Base-by-base conservation (phyloP, 2,888 invertebrate species). In the Sarcophaga rosellei region DNA sequence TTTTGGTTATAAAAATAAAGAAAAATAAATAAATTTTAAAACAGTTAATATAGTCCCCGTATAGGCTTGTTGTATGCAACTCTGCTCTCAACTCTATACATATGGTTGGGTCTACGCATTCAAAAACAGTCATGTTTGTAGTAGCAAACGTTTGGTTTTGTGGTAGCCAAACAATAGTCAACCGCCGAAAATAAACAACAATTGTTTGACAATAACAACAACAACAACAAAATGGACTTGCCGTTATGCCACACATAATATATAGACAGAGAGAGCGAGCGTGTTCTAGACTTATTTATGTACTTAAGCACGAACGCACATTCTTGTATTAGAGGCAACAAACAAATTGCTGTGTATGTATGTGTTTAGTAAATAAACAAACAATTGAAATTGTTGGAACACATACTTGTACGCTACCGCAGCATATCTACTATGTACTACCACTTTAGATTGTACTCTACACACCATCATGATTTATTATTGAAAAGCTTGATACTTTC, bases 151-250 rank as follows among this genome's bases (percentile, higher is more conserved):
- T 53, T 53, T 12, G 53, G 53, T 53, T 53, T 35, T 53, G 53
- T 53, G 53, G 25, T 61, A 12, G 8, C 59, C 83, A 73, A 86
- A 86, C 80, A 76, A 77, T 81, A 69, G 77, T 69, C 21, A 70
- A 77, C 12, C 63, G 63, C 12, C 59, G 53, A 85, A 77, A 86
- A 83, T 70, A 81, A 82, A 86, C 81, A 86, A 79, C 73, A 73
- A 73, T 23, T 62, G 62, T 53, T 70, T 68, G 20, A 10, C 45
- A 66, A 44, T 66, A 53, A 53, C 17, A 53, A 53, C 53, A 53
- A 17, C 3, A 53, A 53, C 53, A 53, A 53, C 8, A 35, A 35
- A 35, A 35, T 35, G 8, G 35, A 35, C 35, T 8, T 8, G 8
- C 10, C 10, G 8, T 35, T 35, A 35, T 35, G 35, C 10, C 8